These are phyloP conservation scores for Leistus spinibarbis DNA, from an alignment of 2,888 invertebrate species.

Conservation along the genomic window DNA sequence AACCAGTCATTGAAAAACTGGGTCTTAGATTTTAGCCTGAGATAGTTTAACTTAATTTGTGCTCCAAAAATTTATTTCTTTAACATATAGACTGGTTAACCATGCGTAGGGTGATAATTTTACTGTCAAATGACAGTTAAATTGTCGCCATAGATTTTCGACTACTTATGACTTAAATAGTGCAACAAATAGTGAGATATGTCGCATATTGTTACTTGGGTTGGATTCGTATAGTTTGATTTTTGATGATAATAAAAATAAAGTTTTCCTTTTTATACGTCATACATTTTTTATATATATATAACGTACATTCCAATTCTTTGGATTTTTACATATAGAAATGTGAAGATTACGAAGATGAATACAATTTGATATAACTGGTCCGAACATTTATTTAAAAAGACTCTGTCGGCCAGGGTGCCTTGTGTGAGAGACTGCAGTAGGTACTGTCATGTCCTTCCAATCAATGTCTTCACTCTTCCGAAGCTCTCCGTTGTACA, in stretches of 20 bases:
- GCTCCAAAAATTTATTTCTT: too few relatives aligned
- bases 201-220: too few relatives aligned
- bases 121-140: too few relatives aligned
- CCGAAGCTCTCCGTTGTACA: neutral
- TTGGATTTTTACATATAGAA: neutral
- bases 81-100: too few relatives aligned
- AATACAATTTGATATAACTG: slow-evolving; percentile 14
- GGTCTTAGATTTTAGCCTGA: too few relatives aligned
- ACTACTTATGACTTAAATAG: too few relatives aligned
- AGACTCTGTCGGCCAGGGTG: slow-evolving; percentile 31
- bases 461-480: slow-evolving; percentile 20
- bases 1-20: too few relatives aligned
- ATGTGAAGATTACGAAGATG: slow-evolving; percentile 11
- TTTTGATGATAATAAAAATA: neutral
- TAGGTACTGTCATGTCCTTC: slow-evolving; percentile 27
- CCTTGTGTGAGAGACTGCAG: slow-evolving; percentile 31
- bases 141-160: too few relatives aligned
- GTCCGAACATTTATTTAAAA: slow-evolving; percentile 6
- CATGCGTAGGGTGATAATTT: too few relatives aligned
- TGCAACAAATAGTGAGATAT: too few relatives aligned
- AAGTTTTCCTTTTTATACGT: slow-evolving; percentile 14
- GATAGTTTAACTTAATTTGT: too few relatives aligned
- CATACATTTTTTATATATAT: slow-evolving; percentile 7
- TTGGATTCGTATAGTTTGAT: too few relatives aligned
- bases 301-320: slow-evolving; percentile 9